These are phyloP conservation scores for Delichon dasypus DNA, from an alignment of 2,797 vertebrate genomes.

Conservation along the genomic window DNA sequence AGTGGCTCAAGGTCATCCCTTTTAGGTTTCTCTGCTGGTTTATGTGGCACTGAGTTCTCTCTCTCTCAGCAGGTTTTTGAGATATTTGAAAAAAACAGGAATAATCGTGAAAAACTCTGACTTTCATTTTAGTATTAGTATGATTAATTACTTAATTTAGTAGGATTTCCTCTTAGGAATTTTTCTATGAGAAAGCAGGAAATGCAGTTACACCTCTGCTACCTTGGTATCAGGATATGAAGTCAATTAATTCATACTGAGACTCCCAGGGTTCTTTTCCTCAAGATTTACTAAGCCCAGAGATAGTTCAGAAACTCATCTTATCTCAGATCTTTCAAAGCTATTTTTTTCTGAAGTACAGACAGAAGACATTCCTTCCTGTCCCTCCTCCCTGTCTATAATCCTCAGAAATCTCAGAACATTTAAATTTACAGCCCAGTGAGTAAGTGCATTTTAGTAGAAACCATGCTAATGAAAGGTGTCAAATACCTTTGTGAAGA, in stretches of 20 bases:
- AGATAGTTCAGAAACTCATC: neutral
- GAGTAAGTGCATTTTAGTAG: conserved; percentile 1
- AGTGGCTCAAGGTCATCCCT: neutral
- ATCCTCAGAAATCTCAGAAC: neutral
- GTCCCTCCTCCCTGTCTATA: neutral
- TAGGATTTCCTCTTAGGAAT: neutral
- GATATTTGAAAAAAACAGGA: neutral
- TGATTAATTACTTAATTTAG: neutral
- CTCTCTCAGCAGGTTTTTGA: neutral
- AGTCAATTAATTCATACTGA: neutral
- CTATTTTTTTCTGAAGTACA: neutral
- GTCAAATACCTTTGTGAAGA: conserved; percentile 40
- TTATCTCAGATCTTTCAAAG: neutral
- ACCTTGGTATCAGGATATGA: neutral
- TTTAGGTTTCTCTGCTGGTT: neutral
- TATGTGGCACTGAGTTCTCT: neutral
- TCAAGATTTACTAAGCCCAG: neutral
- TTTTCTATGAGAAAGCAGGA: neutral
- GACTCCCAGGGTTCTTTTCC: neutral
- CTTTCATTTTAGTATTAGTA: neutral
- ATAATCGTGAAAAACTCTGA: neutral
- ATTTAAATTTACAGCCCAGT: neutral
- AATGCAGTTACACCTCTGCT: neutral
- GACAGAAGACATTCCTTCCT: neutral
- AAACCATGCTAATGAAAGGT: conserved; percentile 11